These are phyloP conservation scores for Morpho achilles DNA, from an alignment of 2,888 invertebrate genomes.

Conservation along the genomic window DNA sequence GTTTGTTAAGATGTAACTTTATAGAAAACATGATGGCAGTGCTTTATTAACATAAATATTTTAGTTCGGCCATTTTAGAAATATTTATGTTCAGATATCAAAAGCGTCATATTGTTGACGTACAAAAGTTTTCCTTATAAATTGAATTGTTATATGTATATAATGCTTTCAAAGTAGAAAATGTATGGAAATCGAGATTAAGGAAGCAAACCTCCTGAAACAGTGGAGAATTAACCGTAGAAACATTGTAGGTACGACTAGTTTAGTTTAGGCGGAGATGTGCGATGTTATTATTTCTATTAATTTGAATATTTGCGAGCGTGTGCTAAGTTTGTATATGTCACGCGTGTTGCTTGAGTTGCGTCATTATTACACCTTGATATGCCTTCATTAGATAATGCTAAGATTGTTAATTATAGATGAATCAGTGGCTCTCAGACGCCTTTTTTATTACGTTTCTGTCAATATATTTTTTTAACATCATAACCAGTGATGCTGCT, in stretches of 20 bases:
- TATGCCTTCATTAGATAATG: slow-evolving; percentile 65
- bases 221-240: slow-evolving; percentile 8
- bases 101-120: slow-evolving; percentile 27
- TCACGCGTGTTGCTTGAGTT: slow-evolving; percentile 56
- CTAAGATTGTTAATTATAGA: slow-evolving; percentile 35
- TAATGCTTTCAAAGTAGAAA: slow-evolving; percentile 54
- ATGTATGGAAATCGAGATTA: slow-evolving; percentile 5
- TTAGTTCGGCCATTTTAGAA: slow-evolving; percentile 24
- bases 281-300: slow-evolving; percentile 52
- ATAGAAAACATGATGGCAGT: slow-evolving; percentile 4
- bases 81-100: slow-evolving; percentile 12
- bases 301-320: slow-evolving; percentile 53
- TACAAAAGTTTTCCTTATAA: slow-evolving; percentile 36
- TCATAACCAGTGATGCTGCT: background rate
- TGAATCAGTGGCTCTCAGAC: slow-evolving; percentile 34
- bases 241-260: slow-evolving; percentile 50
- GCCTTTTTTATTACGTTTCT: slow-evolving; percentile 27
- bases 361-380: slow-evolving; percentile 52
- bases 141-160: slow-evolving; percentile 69
- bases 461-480: slow-evolving; percentile 27
- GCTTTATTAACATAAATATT: slow-evolving; percentile 2
- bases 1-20: slow-evolving; percentile 12
- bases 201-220: slow-evolving; percentile 1
- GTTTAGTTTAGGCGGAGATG: slow-evolving; percentile 67
- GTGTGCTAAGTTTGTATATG: slow-evolving; percentile 47